Conservation (phyloP, 2,797 vertebrate genomes). For the Myiothlypis chrysogaster region DNA sequence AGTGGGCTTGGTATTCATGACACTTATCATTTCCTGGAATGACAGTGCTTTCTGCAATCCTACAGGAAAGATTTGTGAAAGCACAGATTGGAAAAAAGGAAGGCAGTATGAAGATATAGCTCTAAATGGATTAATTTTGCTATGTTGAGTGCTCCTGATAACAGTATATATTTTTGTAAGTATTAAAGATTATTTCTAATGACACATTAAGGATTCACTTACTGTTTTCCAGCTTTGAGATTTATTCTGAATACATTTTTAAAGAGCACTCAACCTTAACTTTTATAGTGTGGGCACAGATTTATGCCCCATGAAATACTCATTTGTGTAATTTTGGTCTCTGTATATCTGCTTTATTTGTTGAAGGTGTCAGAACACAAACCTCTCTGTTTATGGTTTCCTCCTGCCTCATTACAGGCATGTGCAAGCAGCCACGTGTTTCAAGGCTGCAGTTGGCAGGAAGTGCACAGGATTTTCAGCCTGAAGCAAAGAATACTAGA, state of each 20-base stretch:
- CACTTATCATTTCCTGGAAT: background rate
- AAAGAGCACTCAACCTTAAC: background rate
- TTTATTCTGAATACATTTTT: background rate
- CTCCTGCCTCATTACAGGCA: background rate
- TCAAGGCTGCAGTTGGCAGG: background rate
- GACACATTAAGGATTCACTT: background rate
- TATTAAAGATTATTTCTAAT: background rate
- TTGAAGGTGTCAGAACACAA: background rate
- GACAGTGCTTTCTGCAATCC: background rate
- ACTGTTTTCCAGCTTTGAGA: background rate
- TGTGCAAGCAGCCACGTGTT: fast-evolving
- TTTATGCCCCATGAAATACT: background rate
- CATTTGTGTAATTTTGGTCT: background rate
- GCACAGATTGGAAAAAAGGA: background rate
- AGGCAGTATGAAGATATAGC: background rate
- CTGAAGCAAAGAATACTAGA: background rate
- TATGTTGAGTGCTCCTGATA: background rate
- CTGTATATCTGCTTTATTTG: background rate
- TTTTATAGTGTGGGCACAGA: background rate
- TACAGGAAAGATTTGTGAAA: background rate
- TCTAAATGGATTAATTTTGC: background rate
- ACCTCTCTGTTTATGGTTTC: background rate
- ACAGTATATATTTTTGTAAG: background rate
- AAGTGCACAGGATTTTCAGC: background rate
- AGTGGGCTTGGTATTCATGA: background rate